Evolutionary conservation across 2,888 invertebrate species (phyloP), one percentile per base, ranked within the genome.

Genomic region (Macrosiphum euphorbiae): DNA sequence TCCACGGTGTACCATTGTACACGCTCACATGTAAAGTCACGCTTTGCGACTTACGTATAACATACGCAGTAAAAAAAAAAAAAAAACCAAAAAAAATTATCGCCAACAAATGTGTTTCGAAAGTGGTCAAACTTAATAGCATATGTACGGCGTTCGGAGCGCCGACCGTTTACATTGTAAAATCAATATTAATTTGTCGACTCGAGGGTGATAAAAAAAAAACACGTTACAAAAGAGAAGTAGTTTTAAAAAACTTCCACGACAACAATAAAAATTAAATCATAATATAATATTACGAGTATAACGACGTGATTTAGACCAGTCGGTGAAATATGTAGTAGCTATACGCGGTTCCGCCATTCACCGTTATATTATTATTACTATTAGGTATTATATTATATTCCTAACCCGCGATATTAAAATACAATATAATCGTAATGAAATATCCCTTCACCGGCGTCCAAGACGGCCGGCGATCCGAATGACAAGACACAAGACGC

Each of bases 381-480:
- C 28, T 61, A 61, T 61, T 61, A 61, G 28, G 28, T 61, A 67
- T 41, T 87, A 87, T 78, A 78, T 78, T 78, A 24, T 78, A 78
- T 78, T 78, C 16, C 78, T 35, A 67, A 16, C 67, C 35, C 67
- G 67, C 35, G 78, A 78, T 24, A 78, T 78, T 78, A 78, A 35
- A 78, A 35, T 78, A 47, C 47, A 47, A 47, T 86, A 28, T n/a
- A 50, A 47, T 86, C 86, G 87, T n/a, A 50, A 47, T 50, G 50
- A 55, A 55, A 88, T 55, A 88, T 88, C 88, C 88, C 88, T 88
- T 88, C 88, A 58, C 88, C 41, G 26, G 67, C 16, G 67, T n/a
- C n/a, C 13, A n/a, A n/a, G 10, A 4, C n/a, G 67, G 13, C n/a
- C n/a, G 67, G 35, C 35, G 35, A 78, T 78, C 78, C 78, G 78